Percentiles rank a stretch among this genome's conserved stretches.
Conservation (phyloP, 2,888 invertebrate species). For the Lepeophtheirus nordmannii region DNA sequence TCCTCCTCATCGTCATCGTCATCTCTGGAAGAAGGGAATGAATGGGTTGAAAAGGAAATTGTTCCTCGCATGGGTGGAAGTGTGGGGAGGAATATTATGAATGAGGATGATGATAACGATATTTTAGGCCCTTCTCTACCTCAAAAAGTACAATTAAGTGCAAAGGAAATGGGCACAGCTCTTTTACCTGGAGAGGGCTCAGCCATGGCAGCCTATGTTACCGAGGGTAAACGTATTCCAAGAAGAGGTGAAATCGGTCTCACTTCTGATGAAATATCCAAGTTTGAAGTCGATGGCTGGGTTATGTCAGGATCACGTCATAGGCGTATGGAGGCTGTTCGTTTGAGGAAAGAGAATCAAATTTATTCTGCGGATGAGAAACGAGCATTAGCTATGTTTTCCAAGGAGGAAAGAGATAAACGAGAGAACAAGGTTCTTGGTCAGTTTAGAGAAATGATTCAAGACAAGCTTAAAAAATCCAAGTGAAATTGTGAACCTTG, state of each 20-base stretch:
- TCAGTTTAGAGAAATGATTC: slow-evolving; percentile 80
- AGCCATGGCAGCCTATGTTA: slow-evolving; percentile 97
- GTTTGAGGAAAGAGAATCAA: slow-evolving; percentile 97
- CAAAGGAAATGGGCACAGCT: slow-evolving; percentile 59
- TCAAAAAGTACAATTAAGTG: slow-evolving; percentile 52
- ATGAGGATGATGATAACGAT: slow-evolving; percentile 29
- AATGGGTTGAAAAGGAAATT: slow-evolving; percentile 26
- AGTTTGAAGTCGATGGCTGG: slow-evolving; percentile 69
- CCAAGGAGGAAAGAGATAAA: slow-evolving; percentile 90
- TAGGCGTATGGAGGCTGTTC: slow-evolving; percentile 97
- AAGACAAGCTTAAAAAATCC: slow-evolving; percentile 47
- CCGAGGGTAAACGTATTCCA: slow-evolving; percentile 95
- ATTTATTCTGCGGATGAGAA: slow-evolving; percentile 99
- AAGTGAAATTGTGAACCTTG: neutral
- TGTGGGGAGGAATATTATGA: neutral
- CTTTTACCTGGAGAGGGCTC: slow-evolving; percentile 38
- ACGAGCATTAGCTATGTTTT: slow-evolving; percentile 90
- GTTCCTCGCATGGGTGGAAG: slow-evolving; percentile 26
- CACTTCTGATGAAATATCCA: slow-evolving; percentile 81
- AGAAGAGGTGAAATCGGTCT: slow-evolving; percentile 95
- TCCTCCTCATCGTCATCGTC: slow-evolving; percentile 25
- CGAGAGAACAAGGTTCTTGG: slow-evolving; percentile 85
- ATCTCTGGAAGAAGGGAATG: slow-evolving; percentile 26
- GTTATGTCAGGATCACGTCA: slow-evolving; percentile 46
- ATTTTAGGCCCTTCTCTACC: slow-evolving; percentile 52